These are phyloP conservation scores for Acheta domesticus DNA, from an alignment of 2,888 invertebrate species.

Conservation along the genomic window DNA sequence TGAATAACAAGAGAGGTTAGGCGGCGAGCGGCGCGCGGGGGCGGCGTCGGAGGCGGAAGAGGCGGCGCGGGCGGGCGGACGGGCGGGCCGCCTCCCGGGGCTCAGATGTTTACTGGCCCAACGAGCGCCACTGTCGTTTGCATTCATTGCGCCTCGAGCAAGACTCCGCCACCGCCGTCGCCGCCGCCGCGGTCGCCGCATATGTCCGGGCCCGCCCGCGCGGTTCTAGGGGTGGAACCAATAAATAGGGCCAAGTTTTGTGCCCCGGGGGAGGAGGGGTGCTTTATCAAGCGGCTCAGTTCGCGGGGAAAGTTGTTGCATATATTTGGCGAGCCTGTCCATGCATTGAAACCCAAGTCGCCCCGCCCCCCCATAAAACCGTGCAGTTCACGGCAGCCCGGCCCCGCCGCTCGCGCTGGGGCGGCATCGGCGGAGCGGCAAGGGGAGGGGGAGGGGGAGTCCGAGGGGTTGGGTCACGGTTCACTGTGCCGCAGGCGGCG, in stretches of 20 bases:
- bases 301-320: slow-evolving; percentile 1
- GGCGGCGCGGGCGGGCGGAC: no score
- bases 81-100: not conserved
- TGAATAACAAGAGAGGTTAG: slow-evolving; percentile 1
- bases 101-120: slow-evolving; percentile 7
- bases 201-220: no score
- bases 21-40: not conserved
- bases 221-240: not conserved
- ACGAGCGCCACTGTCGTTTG: slow-evolving; percentile 18
- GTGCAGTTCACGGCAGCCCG: not conserved
- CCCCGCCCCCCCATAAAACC: not conserved
- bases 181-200: no score
- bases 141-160: not conserved
- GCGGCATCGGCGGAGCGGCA: no score
- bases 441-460: no score
- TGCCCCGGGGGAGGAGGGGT: not conserved
- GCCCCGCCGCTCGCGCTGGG: no score
- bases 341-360: slow-evolving; percentile 2
- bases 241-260: slow-evolving; percentile 12
- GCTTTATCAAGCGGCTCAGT: not conserved
- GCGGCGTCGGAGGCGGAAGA: no score
- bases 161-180: not conserved
- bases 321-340: slow-evolving; percentile 7
- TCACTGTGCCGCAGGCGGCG: no score
- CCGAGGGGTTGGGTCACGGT: no score